These are phyloP conservation scores for Thereva unica DNA, from an alignment of 2,888 invertebrate species.

Conservation along the genomic window DNA sequence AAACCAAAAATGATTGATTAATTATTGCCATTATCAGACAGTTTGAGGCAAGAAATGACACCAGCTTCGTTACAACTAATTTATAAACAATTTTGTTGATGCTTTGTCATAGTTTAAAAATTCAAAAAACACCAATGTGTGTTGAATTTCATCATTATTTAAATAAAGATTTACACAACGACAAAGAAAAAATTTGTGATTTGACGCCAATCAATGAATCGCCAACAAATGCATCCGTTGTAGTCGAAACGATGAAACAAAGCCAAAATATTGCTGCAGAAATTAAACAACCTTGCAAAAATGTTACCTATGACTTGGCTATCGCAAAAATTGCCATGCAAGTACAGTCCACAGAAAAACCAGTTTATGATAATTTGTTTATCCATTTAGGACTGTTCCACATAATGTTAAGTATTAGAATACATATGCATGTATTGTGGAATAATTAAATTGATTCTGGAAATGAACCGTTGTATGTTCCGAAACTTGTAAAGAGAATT, in stretches of 20 bases:
- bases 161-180: conserved; percentile 35
- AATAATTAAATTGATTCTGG: no score
- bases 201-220: conserved; percentile 50
- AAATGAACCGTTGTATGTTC: no score
- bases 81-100: not conserved
- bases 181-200: conserved; percentile 48
- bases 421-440: no score
- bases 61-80: not conserved
- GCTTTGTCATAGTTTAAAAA: not conserved
- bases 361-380: conserved; percentile 43
- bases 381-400: conserved; percentile 44
- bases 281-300: conserved; percentile 25
- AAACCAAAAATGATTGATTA: conserved; percentile 4
- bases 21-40: not conserved
- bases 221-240: conserved; percentile 47
- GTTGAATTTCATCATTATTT: not conserved
- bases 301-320: conserved; percentile 47
- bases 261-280: conserved; percentile 45
- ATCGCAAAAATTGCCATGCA: conserved; percentile 46
- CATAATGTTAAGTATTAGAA: no score
- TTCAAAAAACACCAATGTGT: not conserved
- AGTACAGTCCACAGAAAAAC: conserved; percentile 45
- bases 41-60: not conserved
- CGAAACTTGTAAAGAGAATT: no score
- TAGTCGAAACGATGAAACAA: conserved; percentile 46